Evolutionary conservation across 2,888 invertebrate genomes (phyloP), one percentile per base, ranked within the genome.

Genomic region (Cerastis rubricosa): DNA sequence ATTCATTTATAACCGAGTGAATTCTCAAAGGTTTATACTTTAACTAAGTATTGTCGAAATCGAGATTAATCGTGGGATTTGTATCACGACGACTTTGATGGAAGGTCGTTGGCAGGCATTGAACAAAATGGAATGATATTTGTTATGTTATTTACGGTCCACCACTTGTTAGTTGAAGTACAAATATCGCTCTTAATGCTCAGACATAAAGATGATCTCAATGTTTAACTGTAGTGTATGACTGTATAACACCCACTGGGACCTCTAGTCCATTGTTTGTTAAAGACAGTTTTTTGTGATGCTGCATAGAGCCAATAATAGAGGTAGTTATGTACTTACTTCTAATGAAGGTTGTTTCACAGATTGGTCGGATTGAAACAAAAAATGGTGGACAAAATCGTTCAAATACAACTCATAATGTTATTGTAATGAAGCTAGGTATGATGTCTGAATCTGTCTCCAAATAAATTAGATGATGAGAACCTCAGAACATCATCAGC

Each of bases 21-120:
- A 75, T 82, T 87, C 81, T 43, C 74, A 78, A 75, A 76, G 77
- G 43, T 45, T 59, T 25, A 19, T 40, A 40, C 54, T 43, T n/a
- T 74, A 85, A 85, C 67, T 76, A 65, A 71, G 84, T 75, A 81
- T 83, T 81, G 80, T 86, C 19, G 76, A 79, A 73, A 57, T 65
- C 70, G 47, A 85, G 83, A 85, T 76, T 67, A 59, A 79, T 73
- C 61, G 57, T 72, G 25, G 84, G 87, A 88, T 85, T 54, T 61
- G 65, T 84, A 49, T 79, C 76, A 25, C 47, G 63, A 66, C 69
- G 86, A 85, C 85, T 80, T 87, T 87, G 86, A 70, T 51, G 6
- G 54, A 88, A 87, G 88, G 88, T 85, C 77, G 64, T 69, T 63
- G 61, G 77, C 68, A 61, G 64, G 35, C 80, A 80, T 80, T 84